phyloP scores from a whole-genome alignment of 1,140 invertebrate genomes.

The Chrysomallon squamiferum region DNA sequence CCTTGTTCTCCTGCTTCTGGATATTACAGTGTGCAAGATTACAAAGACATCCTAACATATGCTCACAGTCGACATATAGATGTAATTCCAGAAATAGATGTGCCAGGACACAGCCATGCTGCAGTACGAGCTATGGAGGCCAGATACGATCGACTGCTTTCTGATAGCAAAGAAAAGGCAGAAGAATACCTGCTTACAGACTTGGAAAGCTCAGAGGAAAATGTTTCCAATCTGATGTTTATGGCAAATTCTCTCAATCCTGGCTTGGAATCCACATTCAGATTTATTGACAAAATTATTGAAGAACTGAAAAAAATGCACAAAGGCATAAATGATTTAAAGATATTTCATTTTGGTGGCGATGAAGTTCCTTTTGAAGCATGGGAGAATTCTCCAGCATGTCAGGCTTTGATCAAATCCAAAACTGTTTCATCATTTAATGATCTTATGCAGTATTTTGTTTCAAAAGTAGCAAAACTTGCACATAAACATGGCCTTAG shows the following conservation, averaged over 20 bases:
- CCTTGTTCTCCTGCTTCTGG: constrained; percentile 43
- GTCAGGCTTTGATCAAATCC: constrained; percentile 34
- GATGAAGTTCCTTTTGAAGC: constrained; percentile 56
- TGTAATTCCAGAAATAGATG: constrained; percentile 60
- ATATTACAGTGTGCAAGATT: constrained; percentile 46
- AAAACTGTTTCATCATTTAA: constrained; percentile 30
- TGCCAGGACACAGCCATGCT: constrained; percentile 60
- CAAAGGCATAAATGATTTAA: constrained; percentile 43
- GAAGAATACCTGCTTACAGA: constrained; percentile 49
- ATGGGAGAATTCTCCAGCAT: constrained; percentile 53
- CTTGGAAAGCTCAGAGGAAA: constrained; percentile 24
- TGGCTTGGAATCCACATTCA: constrained; percentile 53
- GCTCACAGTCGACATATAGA: constrained; percentile 51
- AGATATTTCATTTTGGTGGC: constrained; percentile 57
- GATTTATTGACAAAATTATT: constrained; percentile 53
- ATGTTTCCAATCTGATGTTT: constrained; percentile 49
- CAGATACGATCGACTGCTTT: constrained; percentile 26
- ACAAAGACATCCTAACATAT: constrained; percentile 51
- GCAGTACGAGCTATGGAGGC: constrained; percentile 55
- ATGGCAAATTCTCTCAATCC: constrained; percentile 57
- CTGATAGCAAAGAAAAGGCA: constrained; percentile 21
- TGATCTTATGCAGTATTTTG: constrained; percentile 53
- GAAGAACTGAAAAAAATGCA: constrained; percentile 47
- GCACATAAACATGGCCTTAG: constrained; percentile 35
- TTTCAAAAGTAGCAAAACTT: constrained; percentile 35